Percentiles rank a stretch among this genome's conserved stretches.
These are phyloP conservation scores for Drosophila borborema DNA, from an alignment of 2,888 invertebrate genomes.

Conservation along the genomic window DNA sequence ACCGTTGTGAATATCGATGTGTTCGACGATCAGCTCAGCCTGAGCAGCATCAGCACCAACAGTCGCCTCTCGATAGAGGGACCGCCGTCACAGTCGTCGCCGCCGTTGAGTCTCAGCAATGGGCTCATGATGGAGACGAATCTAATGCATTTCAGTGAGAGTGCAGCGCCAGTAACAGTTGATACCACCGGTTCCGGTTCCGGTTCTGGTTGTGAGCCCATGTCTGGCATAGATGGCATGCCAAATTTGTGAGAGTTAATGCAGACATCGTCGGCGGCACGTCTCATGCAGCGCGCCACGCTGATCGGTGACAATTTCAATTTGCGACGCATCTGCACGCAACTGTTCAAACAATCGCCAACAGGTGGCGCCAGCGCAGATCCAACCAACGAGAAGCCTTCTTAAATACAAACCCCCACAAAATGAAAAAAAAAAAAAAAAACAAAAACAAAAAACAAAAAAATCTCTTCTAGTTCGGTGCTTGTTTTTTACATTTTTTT, in stretches of 20 bases:
- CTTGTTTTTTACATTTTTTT: conserved; percentile 33
- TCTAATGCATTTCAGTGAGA: conserved; percentile 89
- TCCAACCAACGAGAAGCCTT: conserved; percentile 8
- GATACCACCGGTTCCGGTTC: background rate
- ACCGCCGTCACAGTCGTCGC: conserved; percentile 87
- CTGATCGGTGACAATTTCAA: conserved; percentile 68
- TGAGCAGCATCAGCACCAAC: conserved; percentile 93
- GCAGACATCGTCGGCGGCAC: conserved; percentile 60
- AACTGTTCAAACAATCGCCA: conserved; percentile 63
- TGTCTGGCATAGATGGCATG: conserved; percentile 16
- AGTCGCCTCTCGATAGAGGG: conserved; percentile 91
- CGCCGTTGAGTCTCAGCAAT: conserved; percentile 91
- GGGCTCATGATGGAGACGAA: conserved; percentile 84
- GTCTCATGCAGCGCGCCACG: conserved; percentile 22
- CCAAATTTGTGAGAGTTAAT: conserved; percentile 83
- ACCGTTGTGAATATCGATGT: conserved; percentile 87
- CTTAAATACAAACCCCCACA: conserved; percentile 10
- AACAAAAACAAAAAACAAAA: background rate
- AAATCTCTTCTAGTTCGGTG: conserved; percentile 22
- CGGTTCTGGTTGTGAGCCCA: background rate
- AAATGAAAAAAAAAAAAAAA: background rate
- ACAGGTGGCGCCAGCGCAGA: conserved; percentile 1
- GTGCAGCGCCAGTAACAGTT: conserved; percentile 32
- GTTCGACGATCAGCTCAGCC: conserved; percentile 90
- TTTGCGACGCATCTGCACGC: conserved; percentile 73